These are phyloP conservation scores for Bombus consobrinus DNA, from an alignment of 1,140 invertebrate species.

Conservation along the genomic window DNA sequence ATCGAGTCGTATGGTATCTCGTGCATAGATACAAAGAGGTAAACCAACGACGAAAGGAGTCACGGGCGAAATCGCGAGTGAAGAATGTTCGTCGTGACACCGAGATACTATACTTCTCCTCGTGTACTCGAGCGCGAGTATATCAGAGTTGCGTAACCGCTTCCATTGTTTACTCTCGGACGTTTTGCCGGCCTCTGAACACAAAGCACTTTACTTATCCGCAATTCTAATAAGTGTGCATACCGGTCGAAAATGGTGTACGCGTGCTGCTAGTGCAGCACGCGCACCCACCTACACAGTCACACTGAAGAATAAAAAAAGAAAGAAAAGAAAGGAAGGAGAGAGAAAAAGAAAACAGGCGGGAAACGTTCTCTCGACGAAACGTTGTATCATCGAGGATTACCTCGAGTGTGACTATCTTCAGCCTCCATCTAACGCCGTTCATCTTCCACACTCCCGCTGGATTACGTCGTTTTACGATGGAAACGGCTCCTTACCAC, in stretches of 20 bases:
- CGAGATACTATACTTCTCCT: neutral
- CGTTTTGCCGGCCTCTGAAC: conserved; percentile 79
- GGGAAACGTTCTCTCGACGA: conserved; percentile 31
- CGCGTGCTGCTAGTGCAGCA: conserved; percentile 39
- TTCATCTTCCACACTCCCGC: conserved; percentile 52
- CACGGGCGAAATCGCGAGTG: conserved; percentile 14
- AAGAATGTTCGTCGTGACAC: neutral
- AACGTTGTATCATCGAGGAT: conserved; percentile 73
- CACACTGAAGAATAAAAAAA: neutral
- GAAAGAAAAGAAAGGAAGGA: neutral
- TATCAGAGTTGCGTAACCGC: conserved; percentile 68
- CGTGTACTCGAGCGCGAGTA: conserved; percentile 33
- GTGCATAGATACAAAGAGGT: neutral
- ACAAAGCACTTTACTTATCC: conserved; percentile 73
- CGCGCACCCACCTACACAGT: neutral
- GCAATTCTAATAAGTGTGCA: conserved; percentile 73
- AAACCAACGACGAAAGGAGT: neutral
- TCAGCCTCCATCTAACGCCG: conserved; percentile 67
- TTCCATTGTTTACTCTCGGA: conserved; percentile 71
- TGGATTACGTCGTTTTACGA: conserved; percentile 62
- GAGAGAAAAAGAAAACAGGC: neutral
- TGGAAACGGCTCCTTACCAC: conserved; percentile 72
- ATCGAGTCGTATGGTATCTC: neutral
- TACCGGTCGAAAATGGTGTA: conserved; percentile 49
- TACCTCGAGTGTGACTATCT: conserved; percentile 78